Base-by-base conservation (phyloP, 2,797 vertebrate genomes). In the Australoheros facetus region DNA sequence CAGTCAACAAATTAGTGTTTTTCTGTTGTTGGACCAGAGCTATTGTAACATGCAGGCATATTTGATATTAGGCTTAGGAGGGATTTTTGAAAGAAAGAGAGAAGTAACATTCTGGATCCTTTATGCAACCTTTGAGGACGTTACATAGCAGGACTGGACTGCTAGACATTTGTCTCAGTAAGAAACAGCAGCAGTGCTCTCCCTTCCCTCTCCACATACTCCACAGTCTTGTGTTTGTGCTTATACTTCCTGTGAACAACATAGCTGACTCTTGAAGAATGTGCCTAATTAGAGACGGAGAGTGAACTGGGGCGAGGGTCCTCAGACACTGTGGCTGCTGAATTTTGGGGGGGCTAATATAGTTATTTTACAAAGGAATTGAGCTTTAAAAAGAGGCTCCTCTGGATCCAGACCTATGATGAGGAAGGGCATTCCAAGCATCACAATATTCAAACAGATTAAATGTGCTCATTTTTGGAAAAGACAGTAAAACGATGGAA, bases 191-290 rank as follows among this genome's bases (percentile, higher is more conserved):
- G 60, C 51, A 56, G 55, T 17, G 3, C 71, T 42, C 75, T 64
- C 77, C 75, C 64, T 66, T 71, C 73, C 73, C 58, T 26, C 66
- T 60, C 57, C 28, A 37, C 72, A 32, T 76, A 83, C 51, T 79
- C 71, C 76, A 84, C 82, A 79, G 56, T 75, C 74, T 84, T 73
- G 54, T 92, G 91, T 93, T 93, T 94, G 89, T 90, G 82, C 86
- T 90, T 81, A 72, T 62, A 71, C 91, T 92, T 94, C 91, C 91
- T 91, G 81, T 86, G 87, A 91, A 88, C 87, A 91, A 92, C 86
- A 91, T 55, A 90, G 90, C 73, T 89, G 89, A 92, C 92, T 92
- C 84, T 85, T 87, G 79, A 93, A 92, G 89, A 94, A 94, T 93
- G 89, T 83, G 76, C 55, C 85, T 82, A 92, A 92, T 93, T 93